Conservation (phyloP, 2,113 vertebrate genomes). For the Phodopus roborovskii region DNA sequence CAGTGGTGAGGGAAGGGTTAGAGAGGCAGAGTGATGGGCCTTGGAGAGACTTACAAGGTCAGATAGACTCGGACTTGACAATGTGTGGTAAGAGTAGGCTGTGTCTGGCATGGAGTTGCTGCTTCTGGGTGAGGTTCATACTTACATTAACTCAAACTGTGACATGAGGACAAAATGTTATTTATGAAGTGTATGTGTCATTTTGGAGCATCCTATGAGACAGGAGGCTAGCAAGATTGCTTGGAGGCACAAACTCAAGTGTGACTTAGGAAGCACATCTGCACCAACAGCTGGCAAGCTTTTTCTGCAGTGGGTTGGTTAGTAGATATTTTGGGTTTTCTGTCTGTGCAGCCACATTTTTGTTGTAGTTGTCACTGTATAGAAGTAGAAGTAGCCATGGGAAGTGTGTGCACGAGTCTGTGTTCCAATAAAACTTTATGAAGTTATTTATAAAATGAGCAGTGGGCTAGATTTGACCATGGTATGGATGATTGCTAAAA, state of each 20-base stretch:
- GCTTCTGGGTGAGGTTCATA: background rate
- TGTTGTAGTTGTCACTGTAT: background rate
- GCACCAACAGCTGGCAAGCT: background rate
- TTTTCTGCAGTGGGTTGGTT: background rate
- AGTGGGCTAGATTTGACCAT: background rate
- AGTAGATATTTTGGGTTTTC: background rate
- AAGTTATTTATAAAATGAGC: background rate
- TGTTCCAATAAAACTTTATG: background rate
- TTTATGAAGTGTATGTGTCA: background rate
- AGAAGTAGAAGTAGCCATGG: background rate
- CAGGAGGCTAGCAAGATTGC: accelerated
- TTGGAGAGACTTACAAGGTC: background rate
- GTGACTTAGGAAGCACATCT: background rate
- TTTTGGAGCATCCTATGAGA: background rate
- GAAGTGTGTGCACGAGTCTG: accelerated
- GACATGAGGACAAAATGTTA: background rate
- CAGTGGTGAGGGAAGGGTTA: background rate
- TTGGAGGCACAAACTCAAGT: background rate
- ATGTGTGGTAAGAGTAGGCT: background rate
- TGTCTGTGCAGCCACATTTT: background rate
- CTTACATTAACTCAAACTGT: background rate
- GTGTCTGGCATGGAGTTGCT: too few species aligned
- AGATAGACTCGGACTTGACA: background rate
- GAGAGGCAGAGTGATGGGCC: too few species aligned
- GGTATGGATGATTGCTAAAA: background rate